A percentile compares a stretch with the other conserved stretches of the same genome.
These are phyloP conservation scores for Halichoerus grypus DNA, from an alignment of 2,113 vertebrate genomes.

Conservation along the genomic window DNA sequence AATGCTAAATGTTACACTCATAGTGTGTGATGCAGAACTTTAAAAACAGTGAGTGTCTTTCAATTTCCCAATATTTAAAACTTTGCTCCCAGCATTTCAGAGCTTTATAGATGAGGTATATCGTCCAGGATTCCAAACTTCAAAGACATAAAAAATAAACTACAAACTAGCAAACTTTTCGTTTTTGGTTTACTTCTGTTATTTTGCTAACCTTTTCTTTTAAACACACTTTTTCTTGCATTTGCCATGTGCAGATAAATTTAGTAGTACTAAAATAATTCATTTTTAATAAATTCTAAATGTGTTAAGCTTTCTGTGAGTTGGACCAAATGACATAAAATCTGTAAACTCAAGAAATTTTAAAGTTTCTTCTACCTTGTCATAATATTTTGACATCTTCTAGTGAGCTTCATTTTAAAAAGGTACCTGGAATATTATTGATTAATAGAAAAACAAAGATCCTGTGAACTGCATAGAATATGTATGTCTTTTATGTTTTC, in stretches of 20 bases:
- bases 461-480: not conserved
- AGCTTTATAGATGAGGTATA: conserved; percentile 56
- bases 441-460: conserved; percentile 60
- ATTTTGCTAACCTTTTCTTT: conserved; percentile 83
- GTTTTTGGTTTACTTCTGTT: conserved; percentile 75
- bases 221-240: conserved; percentile 66
- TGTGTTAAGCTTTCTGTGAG: conserved; percentile 60
- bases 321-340: conserved; percentile 70
- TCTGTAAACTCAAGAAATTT: conserved; percentile 66
- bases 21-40: not conserved
- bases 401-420: conserved; percentile 43
- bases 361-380: conserved; percentile 62
- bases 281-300: conserved; percentile 71
- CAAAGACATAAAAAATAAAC: conserved; percentile 77
- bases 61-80: conserved; percentile 59
- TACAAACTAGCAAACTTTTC: conserved; percentile 67
- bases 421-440: conserved; percentile 53
- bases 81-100: conserved; percentile 43
- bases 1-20: not conserved
- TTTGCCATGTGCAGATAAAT: conserved; percentile 74
- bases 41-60: conserved; percentile 62
- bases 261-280: conserved; percentile 68
- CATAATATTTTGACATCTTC: conserved; percentile 80
- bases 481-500: conserved; percentile 38
- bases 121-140: conserved; percentile 67